Evolutionary conservation across 2,797 vertebrate genomes (phyloP).

Genomic region (Takifugu rubripes): DNA sequence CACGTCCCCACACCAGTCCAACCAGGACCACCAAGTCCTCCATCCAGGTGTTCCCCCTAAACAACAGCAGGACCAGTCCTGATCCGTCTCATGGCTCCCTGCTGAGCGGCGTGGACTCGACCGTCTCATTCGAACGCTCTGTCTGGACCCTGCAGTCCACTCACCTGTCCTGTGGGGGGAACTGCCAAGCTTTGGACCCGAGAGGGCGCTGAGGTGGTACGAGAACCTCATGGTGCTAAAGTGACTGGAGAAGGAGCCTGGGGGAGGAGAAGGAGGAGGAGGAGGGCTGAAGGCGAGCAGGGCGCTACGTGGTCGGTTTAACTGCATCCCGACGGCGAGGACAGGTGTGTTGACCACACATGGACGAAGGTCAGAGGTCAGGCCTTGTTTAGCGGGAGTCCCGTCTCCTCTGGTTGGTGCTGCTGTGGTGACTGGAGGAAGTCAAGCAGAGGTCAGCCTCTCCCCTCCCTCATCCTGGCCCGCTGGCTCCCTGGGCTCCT

Average conservation of each 20-base stretch:
- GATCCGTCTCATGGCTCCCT: too few species aligned
- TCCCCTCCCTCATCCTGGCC: constrained; percentile 25
- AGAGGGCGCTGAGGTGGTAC: constrained; percentile 65
- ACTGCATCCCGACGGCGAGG: constrained; percentile 57
- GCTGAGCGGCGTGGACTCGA: too few species aligned
- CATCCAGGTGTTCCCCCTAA: too few species aligned
- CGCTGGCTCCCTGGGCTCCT: constrained; percentile 20
- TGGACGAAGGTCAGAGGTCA: constrained; percentile 5
- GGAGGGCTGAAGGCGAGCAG: constrained; percentile 44
- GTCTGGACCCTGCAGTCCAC: constrained; percentile 6
- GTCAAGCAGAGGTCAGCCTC: constrained; percentile 20
- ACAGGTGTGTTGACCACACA: constrained; percentile 25
- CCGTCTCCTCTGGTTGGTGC: neutral
- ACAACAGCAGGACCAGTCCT: too few species aligned
- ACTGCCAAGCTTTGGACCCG: constrained; percentile 8
- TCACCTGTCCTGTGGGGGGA: constrained; percentile 65
- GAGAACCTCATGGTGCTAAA: constrained; percentile 77
- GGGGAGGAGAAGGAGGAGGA: constrained; percentile 29
- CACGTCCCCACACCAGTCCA: too few species aligned
- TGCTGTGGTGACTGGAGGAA: neutral
- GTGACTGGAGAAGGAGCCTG: constrained; percentile 67
- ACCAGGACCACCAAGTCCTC: too few species aligned
- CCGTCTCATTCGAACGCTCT: too few species aligned
- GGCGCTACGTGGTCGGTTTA: constrained; percentile 65
- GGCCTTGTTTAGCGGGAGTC: neutral